A percentile compares a stretch with the other conserved stretches of the same genome.
phyloP scores from a whole-genome alignment of 1,140 invertebrate genomes.

The Drosophila athabasca region DNA sequence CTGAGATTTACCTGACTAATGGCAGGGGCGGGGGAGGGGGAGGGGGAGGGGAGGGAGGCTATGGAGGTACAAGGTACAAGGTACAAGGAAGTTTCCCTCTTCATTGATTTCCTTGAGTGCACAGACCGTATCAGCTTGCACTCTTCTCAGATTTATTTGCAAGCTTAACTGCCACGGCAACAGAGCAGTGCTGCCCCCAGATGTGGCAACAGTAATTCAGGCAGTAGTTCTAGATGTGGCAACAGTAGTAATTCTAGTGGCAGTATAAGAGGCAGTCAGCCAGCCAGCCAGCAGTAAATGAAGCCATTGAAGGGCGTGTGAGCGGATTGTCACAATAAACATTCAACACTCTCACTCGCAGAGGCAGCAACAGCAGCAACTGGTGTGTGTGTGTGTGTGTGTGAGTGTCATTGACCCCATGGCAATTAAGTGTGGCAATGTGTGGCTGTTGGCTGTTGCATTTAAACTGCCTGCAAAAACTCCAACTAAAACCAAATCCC shows the following conservation, averaged over 20 bases:
- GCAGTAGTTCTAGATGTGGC: neutral
- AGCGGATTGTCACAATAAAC: constrained; percentile 54
- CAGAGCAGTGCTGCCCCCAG: no score
- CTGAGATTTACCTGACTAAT: constrained; percentile 27
- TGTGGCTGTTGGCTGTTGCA: neutral
- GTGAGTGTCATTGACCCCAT: constrained; percentile 10
- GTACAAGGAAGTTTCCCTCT: constrained; percentile 1
- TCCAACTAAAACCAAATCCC: constrained; percentile 17
- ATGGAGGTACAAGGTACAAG: no score
- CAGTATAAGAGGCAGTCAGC: neutral
- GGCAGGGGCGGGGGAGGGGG: no score
- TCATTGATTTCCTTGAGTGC: constrained; percentile 59
- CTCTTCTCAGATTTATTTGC: constrained; percentile 49
- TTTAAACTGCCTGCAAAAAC: neutral
- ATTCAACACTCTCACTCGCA: neutral
- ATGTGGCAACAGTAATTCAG: no score
- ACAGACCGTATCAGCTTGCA: constrained; percentile 59
- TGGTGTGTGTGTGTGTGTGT: constrained; percentile 29
- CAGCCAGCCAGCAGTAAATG: neutral
- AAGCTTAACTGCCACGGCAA: constrained; percentile 27
- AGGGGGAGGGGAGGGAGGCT: no score
- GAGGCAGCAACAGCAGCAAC: constrained; percentile 24
- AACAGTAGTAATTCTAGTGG: neutral
- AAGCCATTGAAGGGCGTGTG: constrained; percentile 58
- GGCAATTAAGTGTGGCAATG: constrained; percentile 19